Base-by-base conservation (phyloP, 2,888 invertebrate species). In the Cremastinae sp. region DNA sequence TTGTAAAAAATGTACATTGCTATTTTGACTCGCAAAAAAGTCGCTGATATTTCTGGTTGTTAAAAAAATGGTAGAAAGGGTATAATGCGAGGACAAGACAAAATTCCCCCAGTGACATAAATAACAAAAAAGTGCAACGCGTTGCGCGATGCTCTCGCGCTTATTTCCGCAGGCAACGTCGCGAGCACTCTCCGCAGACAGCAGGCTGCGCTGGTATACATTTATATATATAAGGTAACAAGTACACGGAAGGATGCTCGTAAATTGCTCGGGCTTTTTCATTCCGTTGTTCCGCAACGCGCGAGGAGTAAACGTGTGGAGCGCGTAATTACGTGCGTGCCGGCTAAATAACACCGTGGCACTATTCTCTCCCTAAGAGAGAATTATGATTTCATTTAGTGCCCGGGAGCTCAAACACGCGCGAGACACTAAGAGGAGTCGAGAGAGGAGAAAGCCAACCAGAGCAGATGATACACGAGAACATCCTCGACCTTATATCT, bases 341-440 rank as follows among this genome's bases (percentile, higher is more conserved):
- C 55, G 74, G 76, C 73, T 79, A 80, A 80, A 80, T 79, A 79
- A 80, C 77, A 74, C 76, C 18, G 39, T 28, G 39, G 39, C 45
- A 51, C 59, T 51, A 45, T 39, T 28, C 47, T 51, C 79, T 69
- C 73, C 80, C 79, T 80, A 79, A 80, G 79, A 73, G 77, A 80
- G 79, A 80, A 80, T 80, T 80, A 80, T 80, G 80, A 80, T 80
- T 80, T 80, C 79, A 80, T 80, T 80, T 75, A 73, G 77, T 73
- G 51, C 62, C 35, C 64, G 41, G 66, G 65, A 37, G 66, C 41
- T 49, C 43, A 41, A 51, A 51, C 41, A 61, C 69, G 64, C 41
- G 55, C 53, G 73, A 65, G 68, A 49, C 35, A 16, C 28, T 58
- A 14, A 59, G 59, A 61, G 66, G 22, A 66, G 58, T 22, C 28